Evolutionary conservation across 2,113 vertebrate genomes (phyloP).

Genomic region (Cisticola juncidis): DNA sequence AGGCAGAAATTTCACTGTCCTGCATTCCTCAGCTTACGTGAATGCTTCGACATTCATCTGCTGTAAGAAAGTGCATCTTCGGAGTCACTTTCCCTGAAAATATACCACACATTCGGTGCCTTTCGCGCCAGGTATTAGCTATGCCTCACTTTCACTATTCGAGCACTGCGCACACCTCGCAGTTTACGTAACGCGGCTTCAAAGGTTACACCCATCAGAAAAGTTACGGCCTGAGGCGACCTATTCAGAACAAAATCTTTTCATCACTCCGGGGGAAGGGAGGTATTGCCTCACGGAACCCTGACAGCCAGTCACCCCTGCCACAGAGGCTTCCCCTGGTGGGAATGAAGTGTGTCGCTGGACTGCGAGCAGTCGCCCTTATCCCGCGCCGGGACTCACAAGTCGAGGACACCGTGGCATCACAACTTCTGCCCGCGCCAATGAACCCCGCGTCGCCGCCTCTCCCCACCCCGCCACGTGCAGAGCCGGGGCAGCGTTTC

Average conservation of each 20-base stretch:
- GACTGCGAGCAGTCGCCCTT: background rate
- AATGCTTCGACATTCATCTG: background rate
- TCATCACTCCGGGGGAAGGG: background rate
- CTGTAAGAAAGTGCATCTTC: background rate
- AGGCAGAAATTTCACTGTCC: background rate
- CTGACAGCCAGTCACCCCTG: background rate
- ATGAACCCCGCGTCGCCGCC: background rate
- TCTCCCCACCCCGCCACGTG: background rate
- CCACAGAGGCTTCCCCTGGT: accelerated
- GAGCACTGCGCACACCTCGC: accelerated
- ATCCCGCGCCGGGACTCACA: background rate
- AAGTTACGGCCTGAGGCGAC: background rate
- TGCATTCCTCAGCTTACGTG: background rate
- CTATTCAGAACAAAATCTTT: accelerated
- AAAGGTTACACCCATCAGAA: background rate
- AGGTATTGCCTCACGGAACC: accelerated
- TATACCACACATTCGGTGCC: accelerated
- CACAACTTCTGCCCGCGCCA: background rate
- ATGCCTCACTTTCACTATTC: background rate
- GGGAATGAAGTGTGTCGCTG: accelerated
- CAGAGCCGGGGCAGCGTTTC: background rate
- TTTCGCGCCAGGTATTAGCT: accelerated
- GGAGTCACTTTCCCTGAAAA: background rate
- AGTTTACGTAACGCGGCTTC: background rate
- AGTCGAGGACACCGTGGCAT: accelerated